Evolutionary conservation across 2,888 invertebrate species (phyloP), one percentile per base, ranked within the genome.

Genomic region (Cephalotes varians): DNA sequence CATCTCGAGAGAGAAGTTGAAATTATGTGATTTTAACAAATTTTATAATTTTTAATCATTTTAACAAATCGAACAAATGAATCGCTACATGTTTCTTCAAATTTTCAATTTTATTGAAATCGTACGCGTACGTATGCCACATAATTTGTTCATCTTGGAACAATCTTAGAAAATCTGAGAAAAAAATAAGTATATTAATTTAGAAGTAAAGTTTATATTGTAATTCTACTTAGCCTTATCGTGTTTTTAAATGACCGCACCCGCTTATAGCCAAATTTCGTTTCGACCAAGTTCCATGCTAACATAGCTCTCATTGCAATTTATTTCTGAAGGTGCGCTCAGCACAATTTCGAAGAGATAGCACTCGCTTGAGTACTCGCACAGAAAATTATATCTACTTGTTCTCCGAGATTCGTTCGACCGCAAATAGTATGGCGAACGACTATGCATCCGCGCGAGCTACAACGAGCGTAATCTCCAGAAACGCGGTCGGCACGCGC

Each of bases 391-490:
- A 76, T 1, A n/a, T n/a, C n/a, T n/a, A 31, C 49, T 51, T 28
- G 34, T 49, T 49, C 31, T 2, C 49, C 64, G 44, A 31, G 60
- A 80, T 21, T 49, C 31, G 58, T 47, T 65, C 60, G 60, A n/a
- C 21, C n/a, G 72, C 37, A 1, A 74, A 25, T 64, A 49, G 40
- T 37, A 37, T 37, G 25, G 15, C 6, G 34, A 49, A 40, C 25
- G 25, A 40, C 28, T 31, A 44, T 25, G 25, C 64, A 62, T 64
- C 9, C 25, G 31, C 49, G 37, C 49, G 34, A 44, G 65, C 44
- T 12, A 49, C 49, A 74, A 49, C 79, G 58, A 25, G 47, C 47
- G 56, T 73, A 80, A 80, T 76, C 76, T 65, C 65, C 51, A 65
- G 76, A 76, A 76, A 51, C 67, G 12, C 49, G 15, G 21, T 74